Percentiles rank a stretch among this genome's conserved stretches.
Conservation (phyloP, 2,797 vertebrate species). For the Vireo griseus region DNA sequence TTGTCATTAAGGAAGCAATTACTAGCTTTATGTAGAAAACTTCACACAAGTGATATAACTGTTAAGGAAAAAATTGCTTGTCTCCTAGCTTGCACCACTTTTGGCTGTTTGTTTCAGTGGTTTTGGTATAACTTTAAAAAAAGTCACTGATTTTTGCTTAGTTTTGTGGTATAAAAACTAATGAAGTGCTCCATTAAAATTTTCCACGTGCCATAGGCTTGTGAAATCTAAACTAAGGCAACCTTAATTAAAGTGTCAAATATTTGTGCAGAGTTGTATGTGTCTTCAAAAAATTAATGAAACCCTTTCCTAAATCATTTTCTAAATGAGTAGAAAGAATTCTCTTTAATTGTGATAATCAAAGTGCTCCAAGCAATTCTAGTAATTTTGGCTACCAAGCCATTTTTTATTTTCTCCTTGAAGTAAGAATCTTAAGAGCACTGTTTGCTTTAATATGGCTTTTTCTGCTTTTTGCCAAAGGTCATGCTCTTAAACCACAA, state of each 20-base stretch:
- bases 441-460: not conserved
- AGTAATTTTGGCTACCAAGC: not conserved
- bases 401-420: not conserved
- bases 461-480: conserved; percentile 68
- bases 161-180: conserved; percentile 52
- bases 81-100: conserved; percentile 17
- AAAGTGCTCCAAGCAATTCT: not conserved
- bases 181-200: conserved; percentile 9
- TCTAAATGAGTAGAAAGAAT: not conserved
- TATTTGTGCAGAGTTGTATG: not conserved
- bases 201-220: not conserved
- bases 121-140: conserved; percentile 43
- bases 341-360: not conserved
- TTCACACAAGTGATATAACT: conserved; percentile 49
- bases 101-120: conserved; percentile 44
- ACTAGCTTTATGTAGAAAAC: conserved; percentile 66
- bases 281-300: not conserved
- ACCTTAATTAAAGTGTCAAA: conserved; percentile 33
- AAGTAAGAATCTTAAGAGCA: not conserved
- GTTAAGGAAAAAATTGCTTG: conserved; percentile 54
- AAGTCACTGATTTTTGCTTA: not conserved
- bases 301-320: not conserved
- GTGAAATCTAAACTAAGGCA: not conserved
- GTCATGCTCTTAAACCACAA: conserved; percentile 98
- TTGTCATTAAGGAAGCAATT: conserved; percentile 70